These are phyloP conservation scores for Cardinalis cardinalis DNA, from an alignment of 2,113 vertebrate genomes.

Conservation along the genomic window DNA sequence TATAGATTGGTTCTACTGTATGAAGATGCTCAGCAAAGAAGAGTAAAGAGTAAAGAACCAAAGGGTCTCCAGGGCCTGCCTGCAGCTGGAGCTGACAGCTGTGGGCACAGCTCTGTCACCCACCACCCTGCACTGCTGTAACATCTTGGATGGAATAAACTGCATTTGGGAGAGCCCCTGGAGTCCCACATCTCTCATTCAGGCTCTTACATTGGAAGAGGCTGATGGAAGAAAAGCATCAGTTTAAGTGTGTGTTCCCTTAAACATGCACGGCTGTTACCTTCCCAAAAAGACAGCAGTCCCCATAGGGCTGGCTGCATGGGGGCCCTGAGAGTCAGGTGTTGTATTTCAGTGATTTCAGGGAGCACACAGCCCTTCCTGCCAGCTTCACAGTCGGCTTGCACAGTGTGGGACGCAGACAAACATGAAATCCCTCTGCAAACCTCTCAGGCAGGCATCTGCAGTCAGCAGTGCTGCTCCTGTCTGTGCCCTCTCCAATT, in stretches of 20 bases:
- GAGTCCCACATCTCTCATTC: too few relatives aligned
- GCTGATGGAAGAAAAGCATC: not conserved
- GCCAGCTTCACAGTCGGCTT: not conserved
- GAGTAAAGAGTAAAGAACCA: too few relatives aligned
- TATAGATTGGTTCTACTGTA: too few relatives aligned
- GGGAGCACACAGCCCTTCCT: not conserved
- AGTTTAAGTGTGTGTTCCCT: not conserved
- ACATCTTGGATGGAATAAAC: fast-evolving
- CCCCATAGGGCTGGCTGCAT: not conserved
- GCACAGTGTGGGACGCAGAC: not conserved
- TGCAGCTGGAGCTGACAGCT: too few relatives aligned
- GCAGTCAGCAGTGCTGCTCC: not conserved
- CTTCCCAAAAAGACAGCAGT: not conserved
- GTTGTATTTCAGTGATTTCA: not conserved
- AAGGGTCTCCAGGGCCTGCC: too few relatives aligned
- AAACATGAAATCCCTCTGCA: not conserved
- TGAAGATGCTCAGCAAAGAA: too few relatives aligned
- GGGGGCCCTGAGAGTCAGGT: fast-evolving
- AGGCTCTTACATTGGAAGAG: not conserved
- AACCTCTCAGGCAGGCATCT: slow-evolving; percentile 3
- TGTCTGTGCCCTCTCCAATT: not conserved
- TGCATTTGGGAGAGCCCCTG: too few relatives aligned
- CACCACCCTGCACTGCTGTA: too few relatives aligned
- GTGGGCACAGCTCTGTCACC: too few relatives aligned
- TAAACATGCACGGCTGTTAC: not conserved